Evolutionary conservation across 2,888 invertebrate species (phyloP).

Genomic region (Gastrophysa polygoni): DNA sequence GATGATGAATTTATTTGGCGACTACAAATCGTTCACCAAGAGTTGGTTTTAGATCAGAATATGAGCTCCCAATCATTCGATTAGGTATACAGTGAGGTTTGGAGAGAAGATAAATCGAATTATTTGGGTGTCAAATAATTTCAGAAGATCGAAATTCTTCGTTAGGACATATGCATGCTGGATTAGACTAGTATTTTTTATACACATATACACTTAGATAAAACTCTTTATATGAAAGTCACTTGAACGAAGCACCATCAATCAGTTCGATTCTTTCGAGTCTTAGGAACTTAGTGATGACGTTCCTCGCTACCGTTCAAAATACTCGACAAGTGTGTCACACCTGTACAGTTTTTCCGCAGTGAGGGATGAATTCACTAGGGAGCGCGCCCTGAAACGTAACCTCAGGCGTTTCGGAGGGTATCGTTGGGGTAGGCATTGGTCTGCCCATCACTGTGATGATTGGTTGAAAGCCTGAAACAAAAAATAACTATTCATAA

Average conservation of each 20-base stretch:
- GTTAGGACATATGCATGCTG: slow-evolving; percentile 14
- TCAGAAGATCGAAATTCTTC: too few species aligned
- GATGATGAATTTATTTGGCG: too few species aligned
- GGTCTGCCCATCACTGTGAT: slow-evolving; percentile 62
- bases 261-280: slow-evolving; percentile 25
- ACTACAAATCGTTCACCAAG: too few species aligned
- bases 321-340: slow-evolving; percentile 69
- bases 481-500: slow-evolving; percentile 33
- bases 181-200: slow-evolving; percentile 50
- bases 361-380: slow-evolving; percentile 43
- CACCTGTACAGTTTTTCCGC: slow-evolving; percentile 63
- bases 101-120: too few species aligned
- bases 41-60: too few species aligned
- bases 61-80: too few species aligned
- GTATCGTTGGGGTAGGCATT: slow-evolving; percentile 43
- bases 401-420: slow-evolving; percentile 51
- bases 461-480: slow-evolving; percentile 66
- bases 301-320: slow-evolving; percentile 62
- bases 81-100: too few species aligned
- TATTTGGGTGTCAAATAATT: too few species aligned
- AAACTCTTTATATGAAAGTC: slow-evolving; percentile 21
- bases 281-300: slow-evolving; percentile 58
- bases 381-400: slow-evolving; percentile 50
- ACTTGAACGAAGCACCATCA: neutral
- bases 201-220: slow-evolving; percentile 46